Evolutionary conservation across 2,888 invertebrate species (phyloP).

Genomic region (Ophion slaviceki): DNA sequence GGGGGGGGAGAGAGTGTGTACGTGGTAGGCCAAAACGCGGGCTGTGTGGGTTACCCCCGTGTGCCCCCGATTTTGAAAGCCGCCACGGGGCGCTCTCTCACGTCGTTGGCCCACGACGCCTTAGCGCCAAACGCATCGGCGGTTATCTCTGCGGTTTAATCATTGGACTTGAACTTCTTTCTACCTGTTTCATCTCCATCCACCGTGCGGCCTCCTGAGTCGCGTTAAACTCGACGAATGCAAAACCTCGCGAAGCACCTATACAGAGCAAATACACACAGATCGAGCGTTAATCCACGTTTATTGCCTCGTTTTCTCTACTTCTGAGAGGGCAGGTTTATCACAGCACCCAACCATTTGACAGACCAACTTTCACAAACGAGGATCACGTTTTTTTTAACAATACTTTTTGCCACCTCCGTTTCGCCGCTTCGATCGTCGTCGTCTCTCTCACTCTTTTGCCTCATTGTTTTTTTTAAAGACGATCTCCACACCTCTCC

Average conservation of each 20-base stretch:
- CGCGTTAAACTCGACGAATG: conserved; percentile 96
- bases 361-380: conserved; percentile 77
- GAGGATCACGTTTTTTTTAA: conserved; percentile 72
- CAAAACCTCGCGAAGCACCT: conserved; percentile 93
- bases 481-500: conserved; percentile 29
- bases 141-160: conserved; percentile 77
- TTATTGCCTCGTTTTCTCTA: conserved; percentile 82
- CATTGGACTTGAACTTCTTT: conserved; percentile 79
- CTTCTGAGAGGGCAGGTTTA: conserved; percentile 83
- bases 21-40: conserved; percentile 76
- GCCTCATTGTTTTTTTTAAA: conserved; percentile 23
- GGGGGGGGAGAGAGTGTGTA: conserved; percentile 73
- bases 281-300: conserved; percentile 84
- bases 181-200: conserved; percentile 96
- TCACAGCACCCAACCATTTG: conserved; percentile 83
- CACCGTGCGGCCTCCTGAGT: conserved; percentile 94
- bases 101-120: conserved; percentile 79
- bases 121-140: conserved; percentile 79
- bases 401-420: conserved; percentile 59
- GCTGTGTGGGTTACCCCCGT: conserved; percentile 79
- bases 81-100: conserved; percentile 80
- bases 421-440: conserved; percentile 72
- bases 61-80: conserved; percentile 72
- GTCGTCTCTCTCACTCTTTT: conserved; percentile 8
- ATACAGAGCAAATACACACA: conserved; percentile 89